These are phyloP conservation scores for Laterallus jamaicensis DNA, from an alignment of 2,113 vertebrate species.

Conservation along the genomic window DNA sequence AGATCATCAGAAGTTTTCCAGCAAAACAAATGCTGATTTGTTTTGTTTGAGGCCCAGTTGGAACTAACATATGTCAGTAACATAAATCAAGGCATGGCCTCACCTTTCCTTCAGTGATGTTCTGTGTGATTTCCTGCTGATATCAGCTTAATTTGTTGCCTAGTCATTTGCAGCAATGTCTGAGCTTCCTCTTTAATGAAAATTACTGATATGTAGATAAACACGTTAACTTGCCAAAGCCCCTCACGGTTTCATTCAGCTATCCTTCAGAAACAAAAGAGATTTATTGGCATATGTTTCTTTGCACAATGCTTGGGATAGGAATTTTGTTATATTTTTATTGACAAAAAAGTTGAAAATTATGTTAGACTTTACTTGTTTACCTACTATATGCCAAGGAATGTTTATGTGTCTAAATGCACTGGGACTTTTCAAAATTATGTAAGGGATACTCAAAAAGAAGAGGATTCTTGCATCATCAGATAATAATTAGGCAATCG, in stretches of 20 bases:
- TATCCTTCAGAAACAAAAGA: background rate
- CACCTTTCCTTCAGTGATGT: background rate
- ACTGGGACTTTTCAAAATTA: background rate
- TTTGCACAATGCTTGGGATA: background rate
- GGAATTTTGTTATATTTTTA: background rate
- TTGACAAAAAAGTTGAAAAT: conserved; percentile 5
- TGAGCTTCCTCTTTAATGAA: background rate
- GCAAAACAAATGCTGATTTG: background rate
- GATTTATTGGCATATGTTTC: background rate
- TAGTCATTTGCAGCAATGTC: background rate
- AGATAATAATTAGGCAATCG: background rate
- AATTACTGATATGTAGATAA: background rate
- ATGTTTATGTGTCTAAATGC: background rate
- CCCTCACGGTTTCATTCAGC: background rate
- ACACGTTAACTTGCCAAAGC: background rate
- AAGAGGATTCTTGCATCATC: background rate
- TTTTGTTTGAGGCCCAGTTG: background rate
- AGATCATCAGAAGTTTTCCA: background rate
- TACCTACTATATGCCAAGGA: background rate
- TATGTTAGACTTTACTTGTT: background rate
- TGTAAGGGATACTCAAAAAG: background rate
- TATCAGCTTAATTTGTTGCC: background rate
- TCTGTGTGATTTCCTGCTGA: background rate
- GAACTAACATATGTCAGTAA: background rate
- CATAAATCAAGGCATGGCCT: background rate